Base-by-base conservation (phyloP, 2,888 invertebrate species). In the Thymelicus acteon region DNA sequence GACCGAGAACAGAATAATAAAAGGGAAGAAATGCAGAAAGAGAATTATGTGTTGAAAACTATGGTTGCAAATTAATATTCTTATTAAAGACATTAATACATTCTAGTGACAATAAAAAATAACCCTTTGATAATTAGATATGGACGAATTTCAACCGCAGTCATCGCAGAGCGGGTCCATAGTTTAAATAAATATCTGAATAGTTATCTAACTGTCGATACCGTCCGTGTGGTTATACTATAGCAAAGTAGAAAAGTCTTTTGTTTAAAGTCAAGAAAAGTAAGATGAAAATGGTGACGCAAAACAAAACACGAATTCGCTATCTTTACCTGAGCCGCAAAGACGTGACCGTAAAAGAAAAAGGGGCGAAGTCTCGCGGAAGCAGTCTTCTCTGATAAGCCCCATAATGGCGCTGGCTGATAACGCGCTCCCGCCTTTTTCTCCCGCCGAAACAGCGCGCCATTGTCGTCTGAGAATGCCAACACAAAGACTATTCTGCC, bases 331-430 rank as follows among this genome's bases (percentile, higher is more conserved):
- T 81, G 80, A 77, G 80, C 78, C 78, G 80, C 79, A 79, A 87
- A 90, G 92, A 92, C 91, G 92, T 91, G 92, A 88, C 92, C 89
- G 91, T 93, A 91, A 92, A 92, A 92, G 92, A 92, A 92, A 92
- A 92, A 92, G 89, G 89, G 88, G 89, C 89, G 86, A 85, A 86
- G 87, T 86, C 86, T 87, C 83, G 83, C 85, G 84, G 82, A 79
- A 87, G 92, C 90, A 88, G 88, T 86, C 82, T 81, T 75, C 83
- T 76, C 89, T 92, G 94, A 94, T 94, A 94, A 94, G 93, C 93
- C 87, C 86, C 92, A 92, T 94, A 94, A 94, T 94, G 94, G 94
- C 90, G 84, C 79, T 78, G 82, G 82, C 85, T 86, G 92, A 93
- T 93, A 94, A 92, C 92, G 89, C 69, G 69, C 85, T 86, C 92